Percentiles rank a stretch among this genome's conserved stretches.
Conservation (phyloP, 2,797 vertebrate genomes). For the Phyllotis vaccarum region DNA sequence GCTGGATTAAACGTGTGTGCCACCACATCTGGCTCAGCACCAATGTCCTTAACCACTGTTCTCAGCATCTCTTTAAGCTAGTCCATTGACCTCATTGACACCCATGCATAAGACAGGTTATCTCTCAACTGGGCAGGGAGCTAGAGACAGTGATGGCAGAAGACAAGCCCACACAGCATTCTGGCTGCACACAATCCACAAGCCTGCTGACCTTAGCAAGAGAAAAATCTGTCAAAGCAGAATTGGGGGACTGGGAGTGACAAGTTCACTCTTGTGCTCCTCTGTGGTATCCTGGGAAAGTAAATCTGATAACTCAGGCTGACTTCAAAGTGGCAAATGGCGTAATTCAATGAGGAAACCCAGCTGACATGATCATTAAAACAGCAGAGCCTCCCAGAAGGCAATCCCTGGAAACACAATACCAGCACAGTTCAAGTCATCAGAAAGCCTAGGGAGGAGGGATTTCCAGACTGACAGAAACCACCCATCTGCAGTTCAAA, state of each 20-base stretch:
- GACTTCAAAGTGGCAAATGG: conserved; percentile 67
- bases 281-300: not conserved
- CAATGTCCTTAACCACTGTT: not conserved
- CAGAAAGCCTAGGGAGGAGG: conserved; percentile 61
- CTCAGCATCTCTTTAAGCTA: not conserved
- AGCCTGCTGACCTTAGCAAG: not conserved
- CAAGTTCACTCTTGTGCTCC: not conserved
- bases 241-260: not conserved
- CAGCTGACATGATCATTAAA: conserved; percentile 48
- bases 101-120: not conserved
- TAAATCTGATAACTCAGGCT: conserved; percentile 40
- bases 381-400: conserved; percentile 61
- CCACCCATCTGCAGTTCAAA: conserved; percentile 46
- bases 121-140: conserved; percentile 1
- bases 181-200: not conserved
- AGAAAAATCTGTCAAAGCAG: not conserved
- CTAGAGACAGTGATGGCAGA: conserved; percentile 26
- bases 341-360: conserved; percentile 59
- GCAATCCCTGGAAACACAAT: conserved; percentile 61
- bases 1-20: not conserved
- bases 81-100: not conserved
- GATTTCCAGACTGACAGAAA: conserved; percentile 74
- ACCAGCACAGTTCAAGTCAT: conserved; percentile 40
- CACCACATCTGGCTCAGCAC: not conserved
- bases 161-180: not conserved